These are phyloP conservation scores for Parazoanthus atlanticus DNA, from an alignment of 92 coral and sea anemone genomes.

Conservation along the genomic window DNA sequence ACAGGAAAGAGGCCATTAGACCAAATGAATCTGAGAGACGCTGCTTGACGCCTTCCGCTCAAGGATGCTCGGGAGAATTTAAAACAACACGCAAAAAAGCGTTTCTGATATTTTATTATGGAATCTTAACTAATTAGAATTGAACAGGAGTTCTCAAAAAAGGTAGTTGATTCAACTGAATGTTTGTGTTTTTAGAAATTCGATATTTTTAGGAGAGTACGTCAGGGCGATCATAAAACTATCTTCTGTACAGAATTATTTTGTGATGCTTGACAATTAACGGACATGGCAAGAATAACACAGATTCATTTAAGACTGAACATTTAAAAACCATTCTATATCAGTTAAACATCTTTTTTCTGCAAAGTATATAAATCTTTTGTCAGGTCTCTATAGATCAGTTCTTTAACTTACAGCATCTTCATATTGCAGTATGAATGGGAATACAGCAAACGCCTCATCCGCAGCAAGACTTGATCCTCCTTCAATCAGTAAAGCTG, in stretches of 20 bases:
- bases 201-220: neutral
- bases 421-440: neutral
- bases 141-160: neutral
- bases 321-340: neutral
- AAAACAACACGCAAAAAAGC: neutral
- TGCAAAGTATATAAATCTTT: neutral
- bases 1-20: conserved; percentile 12
- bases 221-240: neutral
- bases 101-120: neutral
- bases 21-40: neutral
- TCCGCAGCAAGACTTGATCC: neutral
- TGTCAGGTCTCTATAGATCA: neutral
- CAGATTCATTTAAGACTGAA: neutral
- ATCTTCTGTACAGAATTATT: neutral
- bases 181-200: neutral
- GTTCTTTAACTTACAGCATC: neutral
- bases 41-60: conserved; percentile 21
- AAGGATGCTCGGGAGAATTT: neutral
- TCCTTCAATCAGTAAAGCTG: neutral
- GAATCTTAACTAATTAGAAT: neutral
- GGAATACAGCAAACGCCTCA: neutral
- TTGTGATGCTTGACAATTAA: neutral
- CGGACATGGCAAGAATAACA: neutral
- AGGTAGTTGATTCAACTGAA: neutral
- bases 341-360: neutral